A percentile compares a stretch with the other conserved stretches of the same genome.
Evolutionary conservation across 2,797 vertebrate species (phyloP).

Genomic region (Hirundo rustica): DNA sequence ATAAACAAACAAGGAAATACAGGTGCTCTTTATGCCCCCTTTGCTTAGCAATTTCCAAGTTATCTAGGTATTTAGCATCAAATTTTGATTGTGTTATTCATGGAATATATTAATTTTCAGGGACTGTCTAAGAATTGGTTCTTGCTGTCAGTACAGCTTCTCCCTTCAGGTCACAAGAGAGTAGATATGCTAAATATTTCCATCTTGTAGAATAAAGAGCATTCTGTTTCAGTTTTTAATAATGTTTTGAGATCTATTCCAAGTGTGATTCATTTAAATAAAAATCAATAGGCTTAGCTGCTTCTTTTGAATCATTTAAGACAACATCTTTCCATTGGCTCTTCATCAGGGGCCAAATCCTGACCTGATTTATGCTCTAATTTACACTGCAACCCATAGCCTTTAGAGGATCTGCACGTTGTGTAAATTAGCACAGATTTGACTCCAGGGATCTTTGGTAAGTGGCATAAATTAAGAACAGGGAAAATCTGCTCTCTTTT

Average conservation of each 20-base stretch:
- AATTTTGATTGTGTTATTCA: not conserved
- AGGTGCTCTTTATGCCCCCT: not conserved
- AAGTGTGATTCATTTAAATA: conserved; percentile 7
- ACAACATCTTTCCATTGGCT: not conserved
- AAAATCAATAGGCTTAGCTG: conserved; percentile 34
- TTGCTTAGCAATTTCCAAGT: not conserved
- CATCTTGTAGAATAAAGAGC: not conserved
- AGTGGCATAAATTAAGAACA: conserved; percentile 56
- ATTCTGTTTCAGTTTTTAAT: conserved; percentile 48
- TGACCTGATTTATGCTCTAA: conserved; percentile 26
- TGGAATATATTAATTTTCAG: not conserved
- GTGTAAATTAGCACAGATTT: conserved; percentile 37
- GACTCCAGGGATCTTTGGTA: conserved; percentile 30
- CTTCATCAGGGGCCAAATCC: conserved; percentile 1
- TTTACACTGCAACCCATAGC: not conserved
- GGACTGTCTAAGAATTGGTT: not conserved
- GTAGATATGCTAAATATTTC: not conserved
- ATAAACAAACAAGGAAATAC: not conserved
- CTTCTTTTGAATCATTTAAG: conserved; percentile 36
- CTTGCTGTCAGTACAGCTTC: not conserved
- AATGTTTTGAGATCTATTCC: conserved; percentile 23
- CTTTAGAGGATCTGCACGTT: conserved; percentile 20
- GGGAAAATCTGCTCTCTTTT: conserved; percentile 53
- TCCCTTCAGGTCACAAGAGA: not conserved
- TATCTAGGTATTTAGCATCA: not conserved